Conservation (phyloP, 2,113 vertebrate species). For the Pedionomus torquatus region DNA sequence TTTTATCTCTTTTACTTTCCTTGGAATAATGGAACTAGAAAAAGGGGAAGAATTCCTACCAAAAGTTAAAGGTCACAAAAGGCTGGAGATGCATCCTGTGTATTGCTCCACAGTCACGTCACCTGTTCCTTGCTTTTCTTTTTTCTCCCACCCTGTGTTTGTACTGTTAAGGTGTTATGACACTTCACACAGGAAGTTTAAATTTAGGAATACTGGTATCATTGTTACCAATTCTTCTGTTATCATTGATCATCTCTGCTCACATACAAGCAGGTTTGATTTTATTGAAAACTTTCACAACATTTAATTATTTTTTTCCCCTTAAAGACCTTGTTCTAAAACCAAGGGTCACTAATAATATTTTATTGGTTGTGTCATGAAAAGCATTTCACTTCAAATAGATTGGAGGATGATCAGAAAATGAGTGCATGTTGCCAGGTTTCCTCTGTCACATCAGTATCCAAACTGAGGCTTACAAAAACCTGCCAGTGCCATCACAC, state of each 20-base stretch:
- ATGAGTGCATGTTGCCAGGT: neutral
- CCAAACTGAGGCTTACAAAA: neutral
- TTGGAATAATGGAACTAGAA: neutral
- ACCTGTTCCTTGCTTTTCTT: neutral
- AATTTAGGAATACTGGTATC: neutral
- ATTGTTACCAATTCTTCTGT: neutral
- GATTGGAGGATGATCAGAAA: neutral
- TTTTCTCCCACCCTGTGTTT: neutral
- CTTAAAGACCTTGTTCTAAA: neutral
- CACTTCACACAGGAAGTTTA: neutral
- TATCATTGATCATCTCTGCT: neutral
- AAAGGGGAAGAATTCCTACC: neutral
- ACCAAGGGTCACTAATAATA: neutral
- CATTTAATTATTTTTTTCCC: neutral
- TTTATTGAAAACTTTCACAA: neutral
- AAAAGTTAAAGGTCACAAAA: neutral
- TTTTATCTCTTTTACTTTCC: neutral
- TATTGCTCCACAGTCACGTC: neutral
- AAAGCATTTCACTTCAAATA: neutral
- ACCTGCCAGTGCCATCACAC: neutral
- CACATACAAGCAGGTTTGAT: neutral
- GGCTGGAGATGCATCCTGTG: neutral
- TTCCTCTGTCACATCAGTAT: neutral
- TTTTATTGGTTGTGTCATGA: neutral
- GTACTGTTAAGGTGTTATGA: neutral